A percentile compares a stretch with the other conserved stretches of the same genome.
Evolutionary conservation across 1,140 invertebrate species (phyloP).

Genomic region (Thalassaphorura encarpata): DNA sequence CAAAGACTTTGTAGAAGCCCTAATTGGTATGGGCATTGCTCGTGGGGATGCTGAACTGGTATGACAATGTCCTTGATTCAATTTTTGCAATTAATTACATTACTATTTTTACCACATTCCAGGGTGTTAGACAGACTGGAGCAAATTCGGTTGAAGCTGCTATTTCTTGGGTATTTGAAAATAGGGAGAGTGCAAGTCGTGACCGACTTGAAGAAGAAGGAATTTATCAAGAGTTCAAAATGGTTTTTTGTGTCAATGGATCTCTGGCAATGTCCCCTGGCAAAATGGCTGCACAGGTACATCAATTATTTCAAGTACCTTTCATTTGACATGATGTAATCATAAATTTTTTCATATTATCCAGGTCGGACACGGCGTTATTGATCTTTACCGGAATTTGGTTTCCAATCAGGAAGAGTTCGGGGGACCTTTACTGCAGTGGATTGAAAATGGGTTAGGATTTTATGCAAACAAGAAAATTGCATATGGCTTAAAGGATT

Average conservation of each 20-base stretch:
- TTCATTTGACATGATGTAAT: background rate
- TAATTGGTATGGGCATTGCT: conserved; percentile 29
- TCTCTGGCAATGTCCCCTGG: conserved; percentile 28
- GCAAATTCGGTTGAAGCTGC: conserved; percentile 28
- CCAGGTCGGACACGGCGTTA: conserved; percentile 24
- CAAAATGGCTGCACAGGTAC: conserved; percentile 32
- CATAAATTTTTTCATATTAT: background rate
- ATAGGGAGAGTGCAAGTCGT: conserved; percentile 9
- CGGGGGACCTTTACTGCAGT: conserved; percentile 27
- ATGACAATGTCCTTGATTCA: conserved; percentile 3
- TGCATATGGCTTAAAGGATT: background rate
- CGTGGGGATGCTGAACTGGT: conserved; percentile 27
- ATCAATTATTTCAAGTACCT: background rate
- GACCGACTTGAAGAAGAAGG: conserved; percentile 4
- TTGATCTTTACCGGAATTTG: conserved; percentile 26
- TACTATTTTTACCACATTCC: conserved; percentile 1
- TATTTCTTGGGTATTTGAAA: conserved; percentile 31
- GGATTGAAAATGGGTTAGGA: conserved; percentile 31
- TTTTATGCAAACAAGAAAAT: background rate
- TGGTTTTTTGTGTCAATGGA: conserved; percentile 30
- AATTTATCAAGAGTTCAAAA: conserved; percentile 29
- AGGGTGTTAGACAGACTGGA: conserved; percentile 31
- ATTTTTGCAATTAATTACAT: background rate
- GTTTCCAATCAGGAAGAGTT: conserved; percentile 25
- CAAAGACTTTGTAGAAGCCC: conserved; percentile 20